These are phyloP conservation scores for mouse (Mus musculus) DNA, from an alignment of 2,113 vertebrate genomes.

Conservation along the genomic window DNA sequence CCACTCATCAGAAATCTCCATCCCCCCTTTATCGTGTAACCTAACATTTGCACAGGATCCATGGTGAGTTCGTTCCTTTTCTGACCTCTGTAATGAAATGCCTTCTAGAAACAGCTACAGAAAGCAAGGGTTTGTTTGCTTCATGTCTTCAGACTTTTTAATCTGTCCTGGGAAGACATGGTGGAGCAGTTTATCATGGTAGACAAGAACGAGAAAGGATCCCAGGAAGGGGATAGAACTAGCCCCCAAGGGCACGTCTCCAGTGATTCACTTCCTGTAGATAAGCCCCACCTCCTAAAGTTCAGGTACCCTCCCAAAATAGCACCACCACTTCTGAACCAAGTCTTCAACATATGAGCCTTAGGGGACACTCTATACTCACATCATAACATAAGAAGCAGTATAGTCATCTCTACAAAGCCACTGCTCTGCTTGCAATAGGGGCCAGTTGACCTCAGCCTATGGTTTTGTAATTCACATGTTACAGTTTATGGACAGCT, in stretches of 20 bases:
- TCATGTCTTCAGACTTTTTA: background rate
- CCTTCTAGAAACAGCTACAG: background rate
- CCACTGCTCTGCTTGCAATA: background rate
- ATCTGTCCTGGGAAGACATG: background rate
- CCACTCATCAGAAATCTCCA: background rate
- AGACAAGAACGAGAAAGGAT: background rate
- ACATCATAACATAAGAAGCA: background rate
- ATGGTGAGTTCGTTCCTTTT: background rate
- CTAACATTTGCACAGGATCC: background rate
- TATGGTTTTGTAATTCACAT: background rate
- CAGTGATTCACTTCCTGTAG: background rate
- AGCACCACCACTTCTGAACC: background rate
- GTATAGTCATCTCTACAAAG: background rate
- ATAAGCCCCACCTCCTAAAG: background rate
- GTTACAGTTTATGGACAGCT: background rate
- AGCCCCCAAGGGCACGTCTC: background rate
- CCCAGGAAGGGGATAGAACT: background rate
- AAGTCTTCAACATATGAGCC: background rate
- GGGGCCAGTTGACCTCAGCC: background rate
- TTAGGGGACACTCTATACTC: background rate
- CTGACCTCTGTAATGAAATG: background rate
- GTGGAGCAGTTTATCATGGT: background rate
- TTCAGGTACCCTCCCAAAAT: background rate
- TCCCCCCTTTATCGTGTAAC: background rate
- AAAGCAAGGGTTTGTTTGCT: background rate